Evolutionary conservation across 1,140 invertebrate genomes (phyloP), one percentile per base, ranked within the genome.

Genomic region (Thaumetopoea pityocampa): DNA sequence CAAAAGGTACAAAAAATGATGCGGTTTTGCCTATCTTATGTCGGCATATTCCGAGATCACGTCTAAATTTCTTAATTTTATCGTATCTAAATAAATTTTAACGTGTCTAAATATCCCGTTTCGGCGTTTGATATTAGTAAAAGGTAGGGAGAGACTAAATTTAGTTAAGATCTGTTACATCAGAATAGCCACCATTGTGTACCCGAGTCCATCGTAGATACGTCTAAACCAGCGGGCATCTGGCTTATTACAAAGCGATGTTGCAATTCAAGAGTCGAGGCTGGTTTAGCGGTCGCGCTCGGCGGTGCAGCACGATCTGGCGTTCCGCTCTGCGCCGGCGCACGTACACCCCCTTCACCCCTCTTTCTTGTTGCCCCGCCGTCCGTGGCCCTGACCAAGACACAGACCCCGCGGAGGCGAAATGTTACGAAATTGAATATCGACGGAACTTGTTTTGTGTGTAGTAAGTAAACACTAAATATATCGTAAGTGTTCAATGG

Each of bases 271-370:
- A 76, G 67, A 58, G 57, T 59, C 64, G 67, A 62, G 64, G 68
- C 50, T 55, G 52, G 59, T 72, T 70, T 73, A 64, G 72, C 71
- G 78, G 78, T 83, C 71, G 78, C 67, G 78, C 78, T 82, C 51
- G 67, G 61, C 78, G 76, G 67, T 72, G 78, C 78, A 72, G 63
- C 76, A 82, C 78, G 78, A 80, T 80, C 78, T 79, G 58, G 56
- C 76, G 78, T 82, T 82, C 74, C 78, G 74, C 71, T 78, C 37
- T 68, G 66, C 66, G 69, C 58, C 53, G 59, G 60, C 60, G 59
- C 60, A 68, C 40, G 34, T 30, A n/a, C 49, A 51, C 50, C 51
- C 48, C 51, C 32, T 49, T 23, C 50, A 17, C 38, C 17, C 18
- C 34, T 27, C 47, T 33, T 56, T 36, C 59, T 48, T 53, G 10